phyloP scores from a whole-genome alignment of 2,888 invertebrate genomes.

The Orthosia cruda region DNA sequence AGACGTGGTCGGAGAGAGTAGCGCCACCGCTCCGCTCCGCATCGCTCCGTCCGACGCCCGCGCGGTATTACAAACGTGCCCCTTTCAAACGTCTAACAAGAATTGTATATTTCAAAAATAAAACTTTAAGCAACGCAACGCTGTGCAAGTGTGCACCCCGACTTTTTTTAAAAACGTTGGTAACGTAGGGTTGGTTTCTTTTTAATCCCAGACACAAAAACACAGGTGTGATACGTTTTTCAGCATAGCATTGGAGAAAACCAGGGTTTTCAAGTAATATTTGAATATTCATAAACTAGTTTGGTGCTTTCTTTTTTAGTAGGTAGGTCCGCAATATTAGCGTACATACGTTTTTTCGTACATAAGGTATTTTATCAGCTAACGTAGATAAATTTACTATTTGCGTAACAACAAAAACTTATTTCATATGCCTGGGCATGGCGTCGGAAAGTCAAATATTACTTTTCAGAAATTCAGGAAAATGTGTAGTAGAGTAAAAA shows the following conservation, averaged over 20 bases:
- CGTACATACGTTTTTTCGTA: background rate
- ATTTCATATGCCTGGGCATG: background rate
- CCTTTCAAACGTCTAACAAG: constrained; percentile 58
- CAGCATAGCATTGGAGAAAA: no score
- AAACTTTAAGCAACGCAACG: constrained; percentile 52
- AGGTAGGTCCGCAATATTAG: background rate
- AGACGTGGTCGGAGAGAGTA: constrained; percentile 66
- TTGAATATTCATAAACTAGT: background rate
- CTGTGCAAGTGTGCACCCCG: constrained; percentile 18
- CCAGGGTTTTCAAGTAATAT: background rate
- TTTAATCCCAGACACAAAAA: no score
- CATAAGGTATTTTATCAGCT: background rate
- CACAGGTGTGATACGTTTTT: background rate
- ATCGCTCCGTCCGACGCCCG: background rate
- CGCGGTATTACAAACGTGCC: constrained; percentile 69
- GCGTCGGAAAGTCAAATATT: background rate
- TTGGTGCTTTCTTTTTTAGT: background rate
- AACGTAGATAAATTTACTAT: constrained; percentile 1
- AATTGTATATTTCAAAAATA: constrained; percentile 61
- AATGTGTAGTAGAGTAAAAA: background rate
- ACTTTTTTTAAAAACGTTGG: constrained; percentile 4
- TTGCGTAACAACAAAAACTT: constrained; percentile 8
- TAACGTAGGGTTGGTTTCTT: background rate
- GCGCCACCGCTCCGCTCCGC: constrained; percentile 29
- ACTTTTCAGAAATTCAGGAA: background rate